Base-by-base conservation (phyloP, 2,888 invertebrate species). In the Leptinotarsa juncta region DNA sequence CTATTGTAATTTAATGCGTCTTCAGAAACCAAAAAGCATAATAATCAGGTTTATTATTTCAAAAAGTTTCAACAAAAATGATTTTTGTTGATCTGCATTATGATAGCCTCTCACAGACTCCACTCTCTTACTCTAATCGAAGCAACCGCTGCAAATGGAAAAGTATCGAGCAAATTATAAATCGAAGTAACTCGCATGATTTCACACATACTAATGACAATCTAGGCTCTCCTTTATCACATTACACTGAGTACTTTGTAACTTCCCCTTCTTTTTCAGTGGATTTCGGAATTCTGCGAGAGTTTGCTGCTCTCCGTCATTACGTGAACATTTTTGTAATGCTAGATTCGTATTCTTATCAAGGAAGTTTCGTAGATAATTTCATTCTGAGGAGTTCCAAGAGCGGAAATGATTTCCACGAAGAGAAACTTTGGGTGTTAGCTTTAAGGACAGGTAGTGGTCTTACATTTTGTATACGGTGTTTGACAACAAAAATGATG, bases 241-340 rank as follows among this genome's bases (percentile, higher is more conserved):
- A 60, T 62, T n/a, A 26, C 62, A 26, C 1, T n/a, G 16, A 32
- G 62, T 32, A 32, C 32, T 42, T 42, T n/a, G 32, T 32, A 62
- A 62, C 42, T 62, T 62, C 62, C 62, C 42, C 62, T 62, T n/a
- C 62, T 10, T 42, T 62, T 62, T n/a, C 62, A 62, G 3, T 12
- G 42, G 42, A 42, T 62, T 42, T 18, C 32, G 32, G 42, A 62
- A 62, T 62, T 62, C 62, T 14, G 12, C 57, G 18, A 18, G 23
- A 12, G 1, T 32, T n/a, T 62, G 32, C 4, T 32, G 62, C 62
- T 62, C 62, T 42, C 20, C 32, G 4, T 62, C n/a, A 18, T 42
- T 62, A 62, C 62, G 62, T 62, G 62, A 16, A 62, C 62, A 62
- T n/a, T 62, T 62, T 62, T 62, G 7, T 42, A 62, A 62, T 62